Evolutionary conservation across 2,888 invertebrate genomes (phyloP), one percentile per base, ranked within the genome.

Genomic region (Elegia similella): DNA sequence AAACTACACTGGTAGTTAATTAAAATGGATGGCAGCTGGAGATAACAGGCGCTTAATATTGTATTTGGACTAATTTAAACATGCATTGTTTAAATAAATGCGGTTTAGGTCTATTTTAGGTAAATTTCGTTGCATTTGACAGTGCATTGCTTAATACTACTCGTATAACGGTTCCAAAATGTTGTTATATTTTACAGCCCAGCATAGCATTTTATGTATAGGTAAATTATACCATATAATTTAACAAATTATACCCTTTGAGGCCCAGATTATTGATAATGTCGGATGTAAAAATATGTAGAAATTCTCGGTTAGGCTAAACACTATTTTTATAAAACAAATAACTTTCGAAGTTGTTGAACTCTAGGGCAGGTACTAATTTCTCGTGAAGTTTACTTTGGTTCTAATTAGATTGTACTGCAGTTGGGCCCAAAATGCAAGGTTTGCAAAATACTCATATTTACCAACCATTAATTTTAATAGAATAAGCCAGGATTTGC

Each of bases 1-100:
- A 79, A 78, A 80, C 78, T 72, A 75, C 72, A 65, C 70, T 70
- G 68, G 23, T 71, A 69, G 71, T 75, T 75, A 75, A 77, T 78
- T 74, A 72, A 68, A 67, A 63, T 68, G 62, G 58, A 63, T 61
- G 58, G 59, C 56, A 43, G 59, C 44, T 60, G 50, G 61, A 62
- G 54, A 55, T 55, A 46, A 55, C 34, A 17, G 54, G 32, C 43
- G 32, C 5, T 30, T 53, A 34, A 42, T 52, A n/a, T 42, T 42
- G 17, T 54, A 32, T 46, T 50, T 55, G 32, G 43, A 43, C 13
- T 34, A 44, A 44, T 55, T 44, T 55, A 10, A 10, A 32, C 15
- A 5, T 29, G 50, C 0, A 34, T 34, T 50, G 6, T 16, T 38
- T 5, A 15, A 29, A 10, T 32, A 15, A 30, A 48, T 32, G 48